Evolutionary conservation across 92 coral and sea anemone species (phyloP).

Genomic region (Metridium senile): DNA sequence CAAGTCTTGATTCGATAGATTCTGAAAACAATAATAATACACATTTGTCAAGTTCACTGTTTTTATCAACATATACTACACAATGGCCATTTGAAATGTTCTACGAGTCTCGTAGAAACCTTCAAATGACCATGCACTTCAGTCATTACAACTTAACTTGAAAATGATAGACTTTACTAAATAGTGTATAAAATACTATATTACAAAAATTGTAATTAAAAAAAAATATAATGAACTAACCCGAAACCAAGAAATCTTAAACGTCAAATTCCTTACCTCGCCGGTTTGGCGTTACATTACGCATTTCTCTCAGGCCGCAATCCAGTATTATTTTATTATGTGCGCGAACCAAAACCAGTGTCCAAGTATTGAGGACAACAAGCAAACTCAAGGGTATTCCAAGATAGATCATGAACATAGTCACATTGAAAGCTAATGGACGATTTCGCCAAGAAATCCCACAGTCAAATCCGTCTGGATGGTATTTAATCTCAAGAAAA

Average conservation of each 20-base stretch:
- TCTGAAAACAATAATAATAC: background rate
- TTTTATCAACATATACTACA: no score
- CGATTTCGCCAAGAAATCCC: conserved; percentile 40
- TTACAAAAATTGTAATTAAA: background rate
- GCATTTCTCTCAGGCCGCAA: background rate
- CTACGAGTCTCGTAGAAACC: no score
- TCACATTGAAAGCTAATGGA: conserved; percentile 25
- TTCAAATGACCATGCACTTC: no score
- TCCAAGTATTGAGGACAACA: conserved; percentile 25
- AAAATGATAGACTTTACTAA: no score
- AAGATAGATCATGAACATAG: conserved; percentile 23
- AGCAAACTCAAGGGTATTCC: conserved; percentile 31
- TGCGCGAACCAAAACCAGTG: conserved; percentile 19
- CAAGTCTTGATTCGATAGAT: conserved; percentile 25
- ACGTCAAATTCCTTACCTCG: conserved; percentile 19
- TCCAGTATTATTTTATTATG: conserved; percentile 10
- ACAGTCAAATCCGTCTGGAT: conserved; percentile 32
- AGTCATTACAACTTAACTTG: no score
- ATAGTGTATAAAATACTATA: background rate
- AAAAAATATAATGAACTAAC: no score
- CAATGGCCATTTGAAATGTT: background rate
- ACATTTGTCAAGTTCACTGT: no score
- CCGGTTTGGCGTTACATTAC: background rate
- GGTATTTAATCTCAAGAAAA: conserved; percentile 29
- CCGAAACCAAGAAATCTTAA: background rate